Conservation (phyloP, 53 echinoderm and acorn worm species). For the Luidia sarsii region DNA sequence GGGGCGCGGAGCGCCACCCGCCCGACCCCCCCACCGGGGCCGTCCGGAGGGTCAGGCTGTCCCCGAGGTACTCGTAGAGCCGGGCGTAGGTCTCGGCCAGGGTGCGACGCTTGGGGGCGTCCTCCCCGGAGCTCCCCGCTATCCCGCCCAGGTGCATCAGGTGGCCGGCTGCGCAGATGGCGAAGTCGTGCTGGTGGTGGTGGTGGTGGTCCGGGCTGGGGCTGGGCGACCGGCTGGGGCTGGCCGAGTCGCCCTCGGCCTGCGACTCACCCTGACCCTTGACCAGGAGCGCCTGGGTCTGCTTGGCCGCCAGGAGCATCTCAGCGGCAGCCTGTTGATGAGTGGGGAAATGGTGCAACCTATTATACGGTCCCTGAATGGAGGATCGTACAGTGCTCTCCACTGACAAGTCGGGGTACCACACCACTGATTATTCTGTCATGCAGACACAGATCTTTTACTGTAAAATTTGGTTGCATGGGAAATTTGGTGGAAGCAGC, state of each 20-base stretch:
- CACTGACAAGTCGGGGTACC: too few relatives aligned
- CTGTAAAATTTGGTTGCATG: too few relatives aligned
- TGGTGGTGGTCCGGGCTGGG: slow-evolving; percentile 61
- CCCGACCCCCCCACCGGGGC: not conserved
- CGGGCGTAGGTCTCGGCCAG: slow-evolving; percentile 69
- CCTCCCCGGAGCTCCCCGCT: slow-evolving; percentile 19
- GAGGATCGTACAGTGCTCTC: too few relatives aligned
- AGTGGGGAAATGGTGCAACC: too few relatives aligned
- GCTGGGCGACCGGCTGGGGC: slow-evolving; percentile 61
- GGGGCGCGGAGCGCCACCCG: not conserved
- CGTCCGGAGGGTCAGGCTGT: slow-evolving; percentile 72
- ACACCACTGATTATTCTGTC: too few relatives aligned
- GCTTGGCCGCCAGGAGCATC: slow-evolving; percentile 68
- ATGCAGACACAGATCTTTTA: too few relatives aligned
- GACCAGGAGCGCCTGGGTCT: slow-evolving; percentile 1
- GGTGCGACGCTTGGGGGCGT: slow-evolving; percentile 20
- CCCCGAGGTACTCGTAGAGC: slow-evolving; percentile 86
- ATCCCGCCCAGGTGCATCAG: slow-evolving; percentile 64
- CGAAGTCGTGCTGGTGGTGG: slow-evolving; percentile 72
- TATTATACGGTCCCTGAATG: too few relatives aligned
- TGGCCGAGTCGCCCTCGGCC: slow-evolving; percentile 42
- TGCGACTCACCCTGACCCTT: too few relatives aligned
- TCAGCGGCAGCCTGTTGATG: slow-evolving; percentile 93
- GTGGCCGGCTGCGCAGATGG: slow-evolving; percentile 78
- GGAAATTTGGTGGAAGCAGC: too few relatives aligned